These are phyloP conservation scores for Colaptes auratus DNA, from an alignment of 2,113 vertebrate species.

Conservation along the genomic window DNA sequence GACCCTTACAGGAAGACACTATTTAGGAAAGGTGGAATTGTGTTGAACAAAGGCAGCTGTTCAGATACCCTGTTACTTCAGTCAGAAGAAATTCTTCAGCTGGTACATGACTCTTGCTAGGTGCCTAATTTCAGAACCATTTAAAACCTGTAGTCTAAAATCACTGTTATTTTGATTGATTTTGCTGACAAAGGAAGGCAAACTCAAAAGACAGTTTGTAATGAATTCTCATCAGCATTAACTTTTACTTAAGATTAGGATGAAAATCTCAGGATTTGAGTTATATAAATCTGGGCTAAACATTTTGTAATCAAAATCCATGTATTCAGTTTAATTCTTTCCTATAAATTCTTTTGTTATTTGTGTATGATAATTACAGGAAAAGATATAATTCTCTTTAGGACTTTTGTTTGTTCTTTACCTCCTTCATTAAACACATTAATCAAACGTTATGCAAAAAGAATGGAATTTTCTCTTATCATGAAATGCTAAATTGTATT, in stretches of 20 bases:
- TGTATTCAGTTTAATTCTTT: not conserved
- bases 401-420: not conserved
- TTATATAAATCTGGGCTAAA: not conserved
- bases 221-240: not conserved
- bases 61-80: not conserved
- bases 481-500: not conserved
- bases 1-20: not conserved
- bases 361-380: not conserved
- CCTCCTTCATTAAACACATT: not conserved
- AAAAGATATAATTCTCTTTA: not conserved
- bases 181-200: not conserved
- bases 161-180: not conserved
- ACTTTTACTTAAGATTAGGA: conserved; percentile 27
- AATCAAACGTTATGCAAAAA: not conserved
- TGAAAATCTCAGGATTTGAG: conserved; percentile 50
- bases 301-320: conserved; percentile 7
- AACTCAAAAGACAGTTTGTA: not conserved
- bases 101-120: not conserved
- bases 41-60: not conserved
- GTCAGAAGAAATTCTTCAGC: not conserved
- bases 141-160: not conserved
- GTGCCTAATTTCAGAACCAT: not conserved
- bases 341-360: not conserved
- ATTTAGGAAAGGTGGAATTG: not conserved
- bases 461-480: not conserved